Evolutionary conservation across 2,888 invertebrate species (phyloP).

Genomic region (Microplitis deprimator): DNA sequence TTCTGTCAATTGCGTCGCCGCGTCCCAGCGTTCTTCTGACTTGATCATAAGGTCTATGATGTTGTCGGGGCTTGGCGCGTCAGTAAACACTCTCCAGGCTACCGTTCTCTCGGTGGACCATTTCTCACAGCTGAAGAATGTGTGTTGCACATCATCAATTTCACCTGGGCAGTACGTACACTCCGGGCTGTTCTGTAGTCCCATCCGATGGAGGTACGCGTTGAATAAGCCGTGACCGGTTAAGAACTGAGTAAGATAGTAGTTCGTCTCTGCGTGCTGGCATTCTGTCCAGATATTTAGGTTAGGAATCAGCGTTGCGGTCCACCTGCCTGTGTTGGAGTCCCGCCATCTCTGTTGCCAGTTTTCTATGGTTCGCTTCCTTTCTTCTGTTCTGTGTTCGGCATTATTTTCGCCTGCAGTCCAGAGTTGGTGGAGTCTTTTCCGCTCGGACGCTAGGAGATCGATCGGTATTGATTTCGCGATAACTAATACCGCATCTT

Average conservation of each 20-base stretch:
- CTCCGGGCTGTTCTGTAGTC: conserved; percentile 31
- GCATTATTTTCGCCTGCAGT: background rate
- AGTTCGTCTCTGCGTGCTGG: conserved; percentile 40
- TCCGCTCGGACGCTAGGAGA: conserved; percentile 41
- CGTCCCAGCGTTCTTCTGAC: background rate
- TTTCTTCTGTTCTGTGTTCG: conserved; percentile 11
- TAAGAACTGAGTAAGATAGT: conserved; percentile 50
- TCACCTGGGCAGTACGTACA: conserved; percentile 42
- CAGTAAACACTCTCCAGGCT: background rate
- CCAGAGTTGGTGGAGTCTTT: conserved; percentile 13
- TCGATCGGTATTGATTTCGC: conserved; percentile 47
- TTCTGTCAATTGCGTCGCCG: background rate
- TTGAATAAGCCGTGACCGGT: conserved; percentile 52
- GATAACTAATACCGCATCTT: no score
- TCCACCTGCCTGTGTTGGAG: conserved; percentile 29
- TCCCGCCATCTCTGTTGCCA: conserved; percentile 36
- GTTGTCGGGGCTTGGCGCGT: background rate
- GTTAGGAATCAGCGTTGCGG: conserved; percentile 29
- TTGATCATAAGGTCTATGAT: background rate
- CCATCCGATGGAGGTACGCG: conserved; percentile 46
- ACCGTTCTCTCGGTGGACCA: conserved; percentile 30
- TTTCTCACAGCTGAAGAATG: conserved; percentile 45
- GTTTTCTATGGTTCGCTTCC: conserved; percentile 21
- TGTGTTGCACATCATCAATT: conserved; percentile 46
- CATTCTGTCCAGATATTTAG: conserved; percentile 31